These are phyloP conservation scores for Adrianichthys oophorus DNA, from an alignment of 2,797 vertebrate genomes.

Conservation along the genomic window DNA sequence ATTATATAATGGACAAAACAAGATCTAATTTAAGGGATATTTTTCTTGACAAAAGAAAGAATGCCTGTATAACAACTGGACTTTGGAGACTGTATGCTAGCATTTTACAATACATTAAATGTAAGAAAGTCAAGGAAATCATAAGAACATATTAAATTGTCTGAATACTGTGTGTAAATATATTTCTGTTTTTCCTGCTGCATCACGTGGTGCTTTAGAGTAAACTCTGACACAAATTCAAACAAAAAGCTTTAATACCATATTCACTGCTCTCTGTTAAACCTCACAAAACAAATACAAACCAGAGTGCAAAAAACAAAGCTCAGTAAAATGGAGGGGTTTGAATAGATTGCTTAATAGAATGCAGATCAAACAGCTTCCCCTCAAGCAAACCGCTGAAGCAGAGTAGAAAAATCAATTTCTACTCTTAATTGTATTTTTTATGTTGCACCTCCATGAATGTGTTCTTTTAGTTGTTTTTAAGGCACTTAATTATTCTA, in stretches of 20 bases:
- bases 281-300: neutral
- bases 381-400: conserved; percentile 15
- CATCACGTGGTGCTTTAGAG: neutral
- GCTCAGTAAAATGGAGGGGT: conserved; percentile 2
- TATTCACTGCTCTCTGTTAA: conserved; percentile 5
- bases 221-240: neutral
- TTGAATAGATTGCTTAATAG: conserved; percentile 7
- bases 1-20: no score
- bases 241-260: neutral
- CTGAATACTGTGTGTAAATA: neutral
- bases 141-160: neutral
- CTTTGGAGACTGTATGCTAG: no score
- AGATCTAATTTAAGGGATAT: neutral
- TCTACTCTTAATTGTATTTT: conserved; percentile 16
- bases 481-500: neutral
- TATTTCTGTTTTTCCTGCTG: neutral
- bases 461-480: neutral
- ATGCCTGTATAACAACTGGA: no score
- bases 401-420: conserved; percentile 24
- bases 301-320: conserved; percentile 2
- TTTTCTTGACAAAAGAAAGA: neutral
- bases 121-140: neutral
- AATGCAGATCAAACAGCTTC: conserved; percentile 14
- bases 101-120: neutral
- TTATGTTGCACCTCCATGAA: conserved; percentile 1